Base-by-base conservation (phyloP, 2,888 invertebrate genomes). In the Odontocolon sp. region DNA sequence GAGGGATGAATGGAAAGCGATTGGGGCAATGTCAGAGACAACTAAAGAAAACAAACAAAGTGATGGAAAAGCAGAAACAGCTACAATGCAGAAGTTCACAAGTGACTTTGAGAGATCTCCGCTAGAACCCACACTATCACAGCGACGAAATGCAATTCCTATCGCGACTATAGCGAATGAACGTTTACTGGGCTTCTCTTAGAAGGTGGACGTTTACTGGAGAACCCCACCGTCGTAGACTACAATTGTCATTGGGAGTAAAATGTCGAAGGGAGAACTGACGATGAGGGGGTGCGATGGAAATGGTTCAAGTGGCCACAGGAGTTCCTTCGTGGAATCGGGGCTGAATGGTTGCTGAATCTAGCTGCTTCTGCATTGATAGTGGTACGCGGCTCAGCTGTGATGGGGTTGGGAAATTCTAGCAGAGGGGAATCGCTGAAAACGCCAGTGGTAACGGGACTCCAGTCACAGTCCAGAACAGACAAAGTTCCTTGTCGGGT, bases 81-180 rank as follows among this genome's bases (percentile, higher is more conserved):
- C n/a, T n/a, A n/a, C n/a, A n/a, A n/a, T n/a, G n/a, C n/a, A n/a
- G n/a, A n/a, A n/a, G n/a, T n/a, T n/a, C n/a, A n/a, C n/a, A n/a
- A 81, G 74, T 77, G 82, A 83, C 82, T 82, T 81, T 69, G 80
- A 84, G 84, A 82, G 81, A 81, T 79, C 80, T 80, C 79, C 73
- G 78, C 80, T 81, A 54, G 77, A 73, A 50, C 26, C 42, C 14
- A 57, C 33, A 56, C 28, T 47, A 14, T 21, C 6, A 38, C 36
- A 33, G 11, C 33, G 45, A 45, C 42, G 40, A n/a, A n/a, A n/a
- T n/a, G 70, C 69, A 59, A 68, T 72, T 59, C 59, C 52, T 33
- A 59, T 77, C 68, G 11, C n/a, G 64, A 52, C 61, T 45, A 59
- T 63, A 28, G 42, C 68, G 61, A 57, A 54, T 74, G 54, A 72